These are phyloP conservation scores for Serranus cabrilla DNA, from an alignment of 2,797 vertebrate species.

Conservation along the genomic window DNA sequence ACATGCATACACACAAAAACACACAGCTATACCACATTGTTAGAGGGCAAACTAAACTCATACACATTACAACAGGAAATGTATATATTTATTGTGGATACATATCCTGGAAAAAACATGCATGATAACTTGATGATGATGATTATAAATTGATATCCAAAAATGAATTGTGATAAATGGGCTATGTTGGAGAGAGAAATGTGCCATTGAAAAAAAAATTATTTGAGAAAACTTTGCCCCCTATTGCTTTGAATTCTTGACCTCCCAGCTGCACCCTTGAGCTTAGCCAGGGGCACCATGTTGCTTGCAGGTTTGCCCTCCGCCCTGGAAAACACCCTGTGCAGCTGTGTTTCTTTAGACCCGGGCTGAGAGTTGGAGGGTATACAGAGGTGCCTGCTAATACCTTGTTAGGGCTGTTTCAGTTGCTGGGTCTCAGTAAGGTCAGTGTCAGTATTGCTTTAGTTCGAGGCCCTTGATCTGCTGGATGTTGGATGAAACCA, in stretches of 20 bases:
- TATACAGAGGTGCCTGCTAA: conserved; percentile 86
- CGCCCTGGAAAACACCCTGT: conserved; percentile 69
- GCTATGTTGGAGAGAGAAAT: conserved; percentile 17
- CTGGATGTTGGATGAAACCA: conserved; percentile 79
- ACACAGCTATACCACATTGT: conserved; percentile 54
- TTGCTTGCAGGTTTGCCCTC: conserved; percentile 74
- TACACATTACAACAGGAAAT: conserved; percentile 7
- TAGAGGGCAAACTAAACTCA: conserved; percentile 73
- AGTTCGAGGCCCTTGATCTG: conserved; percentile 83
- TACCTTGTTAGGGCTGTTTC: conserved; percentile 88
- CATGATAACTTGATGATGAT: not conserved
- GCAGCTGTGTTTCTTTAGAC: conserved; percentile 86
- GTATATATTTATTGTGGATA: conserved; percentile 1
- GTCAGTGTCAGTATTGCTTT: conserved; percentile 89
- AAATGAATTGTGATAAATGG: not conserved
- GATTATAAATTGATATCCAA: not conserved
- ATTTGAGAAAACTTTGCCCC: conserved; percentile 47
- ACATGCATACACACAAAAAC: conserved; percentile 66
- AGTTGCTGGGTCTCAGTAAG: conserved; percentile 85
- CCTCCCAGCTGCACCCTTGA: conserved; percentile 72
- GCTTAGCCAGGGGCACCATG: conserved; percentile 70
- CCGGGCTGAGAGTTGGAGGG: conserved; percentile 68
- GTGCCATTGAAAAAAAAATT: conserved; percentile 34
- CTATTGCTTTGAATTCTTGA: conserved; percentile 70
- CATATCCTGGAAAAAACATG: not conserved